Evolutionary conservation across 2,113 vertebrate genomes (phyloP).

Genomic region (Cinclus mexicanus): DNA sequence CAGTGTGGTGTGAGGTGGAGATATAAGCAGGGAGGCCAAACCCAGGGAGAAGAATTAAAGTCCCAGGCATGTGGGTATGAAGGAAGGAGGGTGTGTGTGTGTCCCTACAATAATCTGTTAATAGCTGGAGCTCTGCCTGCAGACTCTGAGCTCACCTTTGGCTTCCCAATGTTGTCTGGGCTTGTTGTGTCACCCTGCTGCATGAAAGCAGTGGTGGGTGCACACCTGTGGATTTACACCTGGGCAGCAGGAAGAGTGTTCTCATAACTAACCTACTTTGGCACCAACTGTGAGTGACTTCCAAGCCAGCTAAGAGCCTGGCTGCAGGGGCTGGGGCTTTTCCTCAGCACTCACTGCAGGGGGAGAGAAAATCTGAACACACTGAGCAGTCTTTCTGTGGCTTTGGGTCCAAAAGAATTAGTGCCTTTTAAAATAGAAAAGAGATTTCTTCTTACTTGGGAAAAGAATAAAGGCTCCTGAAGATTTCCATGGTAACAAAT

Average conservation of each 20-base stretch:
- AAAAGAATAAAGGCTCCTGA: background rate
- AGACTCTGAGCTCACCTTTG: background rate
- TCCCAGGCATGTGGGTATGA: background rate
- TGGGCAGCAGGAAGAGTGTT: background rate
- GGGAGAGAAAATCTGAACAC: background rate
- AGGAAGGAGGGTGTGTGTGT: background rate
- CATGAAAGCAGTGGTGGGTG: rapidly evolving
- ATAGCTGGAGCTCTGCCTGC: background rate
- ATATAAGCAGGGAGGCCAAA: background rate
- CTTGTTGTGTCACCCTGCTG: background rate
- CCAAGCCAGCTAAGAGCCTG: background rate
- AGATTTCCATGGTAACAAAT: background rate
- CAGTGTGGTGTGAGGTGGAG: background rate
- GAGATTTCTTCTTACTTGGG: background rate
- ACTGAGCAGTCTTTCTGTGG: rapidly evolving
- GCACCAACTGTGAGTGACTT: background rate
- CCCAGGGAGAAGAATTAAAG: background rate
- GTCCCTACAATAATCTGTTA: background rate
- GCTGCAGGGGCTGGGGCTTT: background rate
- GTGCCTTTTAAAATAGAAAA: background rate
- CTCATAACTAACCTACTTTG: rapidly evolving
- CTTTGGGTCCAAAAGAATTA: background rate
- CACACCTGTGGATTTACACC: background rate
- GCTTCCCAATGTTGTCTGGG: background rate
- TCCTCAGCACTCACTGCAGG: background rate